Conservation (phyloP, 2,888 invertebrate species). For the Chrysolina oricalcia region DNA sequence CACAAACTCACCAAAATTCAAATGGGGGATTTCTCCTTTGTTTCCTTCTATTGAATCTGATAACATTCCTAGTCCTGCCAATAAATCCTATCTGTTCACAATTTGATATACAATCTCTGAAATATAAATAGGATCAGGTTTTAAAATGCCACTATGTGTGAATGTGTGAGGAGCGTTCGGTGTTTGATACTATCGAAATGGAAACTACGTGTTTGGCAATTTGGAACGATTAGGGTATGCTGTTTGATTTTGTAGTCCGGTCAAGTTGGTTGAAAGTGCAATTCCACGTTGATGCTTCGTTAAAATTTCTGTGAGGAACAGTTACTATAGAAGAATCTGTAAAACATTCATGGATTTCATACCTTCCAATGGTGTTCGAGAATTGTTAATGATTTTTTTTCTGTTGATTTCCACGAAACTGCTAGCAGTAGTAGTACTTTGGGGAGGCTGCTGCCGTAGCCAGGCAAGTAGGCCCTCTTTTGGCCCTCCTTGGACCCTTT, state of each 20-base stretch:
- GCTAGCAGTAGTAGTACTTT: too few species aligned
- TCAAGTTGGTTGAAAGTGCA: not conserved
- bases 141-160: conserved; percentile 21
- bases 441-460: too few species aligned
- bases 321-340: too few species aligned
- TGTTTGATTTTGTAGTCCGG: conserved; percentile 3
- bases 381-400: too few species aligned
- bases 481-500: too few species aligned
- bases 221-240: conserved; percentile 8
- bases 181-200: conserved; percentile 19
- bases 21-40: conserved; percentile 64
- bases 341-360: too few species aligned
- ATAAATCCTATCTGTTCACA: conserved; percentile 57
- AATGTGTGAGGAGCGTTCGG: not conserved
- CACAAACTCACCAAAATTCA: conserved; percentile 65
- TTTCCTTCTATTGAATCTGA: conserved; percentile 64
- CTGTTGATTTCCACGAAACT: too few species aligned
- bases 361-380: too few species aligned
- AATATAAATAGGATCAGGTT: conserved; percentile 44
- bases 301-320: too few species aligned
- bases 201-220: conserved; percentile 1
- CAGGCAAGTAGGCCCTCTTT: too few species aligned
- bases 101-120: conserved; percentile 52
- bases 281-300: too few species aligned
- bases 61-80: conserved; percentile 59